phyloP scores from a whole-genome alignment of 2,797 vertebrate genomes.

The Coccyzus lansbergi region DNA sequence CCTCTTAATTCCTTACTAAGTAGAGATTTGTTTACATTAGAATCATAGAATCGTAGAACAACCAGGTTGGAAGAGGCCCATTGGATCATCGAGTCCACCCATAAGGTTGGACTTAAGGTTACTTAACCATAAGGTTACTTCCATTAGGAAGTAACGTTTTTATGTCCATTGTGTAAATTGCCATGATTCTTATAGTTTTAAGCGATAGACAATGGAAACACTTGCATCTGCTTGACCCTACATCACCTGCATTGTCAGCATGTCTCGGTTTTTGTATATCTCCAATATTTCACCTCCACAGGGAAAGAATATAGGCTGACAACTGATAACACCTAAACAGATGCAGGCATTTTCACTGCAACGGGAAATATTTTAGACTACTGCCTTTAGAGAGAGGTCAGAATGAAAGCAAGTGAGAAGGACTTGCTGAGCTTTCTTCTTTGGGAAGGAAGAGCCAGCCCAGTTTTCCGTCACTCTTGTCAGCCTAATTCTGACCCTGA shows the following conservation, averaged over 20 bases:
- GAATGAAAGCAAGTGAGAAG: conserved; percentile 36
- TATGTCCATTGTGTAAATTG: not conserved
- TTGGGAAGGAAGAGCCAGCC: conserved; percentile 28
- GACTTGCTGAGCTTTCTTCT: conserved; percentile 55
- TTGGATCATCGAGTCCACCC: too few species aligned
- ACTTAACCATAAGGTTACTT: too few species aligned
- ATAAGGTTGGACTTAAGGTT: too few species aligned
- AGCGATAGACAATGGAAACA: not conserved
- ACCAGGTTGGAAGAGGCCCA: too few species aligned
- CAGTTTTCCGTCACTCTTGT: not conserved
- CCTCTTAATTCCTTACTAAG: not conserved
- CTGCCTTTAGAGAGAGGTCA: conserved; percentile 57
- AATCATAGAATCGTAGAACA: too few species aligned
- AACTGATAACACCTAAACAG: conserved; percentile 26
- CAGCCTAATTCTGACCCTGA: conserved; percentile 21
- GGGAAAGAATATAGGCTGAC: conserved; percentile 11
- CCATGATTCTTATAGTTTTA: not conserved
- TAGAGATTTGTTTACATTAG: not conserved
- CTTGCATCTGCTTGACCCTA: not conserved
- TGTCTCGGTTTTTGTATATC: not conserved
- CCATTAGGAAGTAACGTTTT: not conserved
- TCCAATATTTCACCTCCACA: conserved; percentile 11
- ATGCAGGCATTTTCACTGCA: conserved; percentile 4
- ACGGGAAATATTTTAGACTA: conserved; percentile 56
- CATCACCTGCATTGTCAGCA: conserved; percentile 3